Conservation (phyloP, 2,888 invertebrate genomes). For the Tenthredo scrophulariae region DNA sequence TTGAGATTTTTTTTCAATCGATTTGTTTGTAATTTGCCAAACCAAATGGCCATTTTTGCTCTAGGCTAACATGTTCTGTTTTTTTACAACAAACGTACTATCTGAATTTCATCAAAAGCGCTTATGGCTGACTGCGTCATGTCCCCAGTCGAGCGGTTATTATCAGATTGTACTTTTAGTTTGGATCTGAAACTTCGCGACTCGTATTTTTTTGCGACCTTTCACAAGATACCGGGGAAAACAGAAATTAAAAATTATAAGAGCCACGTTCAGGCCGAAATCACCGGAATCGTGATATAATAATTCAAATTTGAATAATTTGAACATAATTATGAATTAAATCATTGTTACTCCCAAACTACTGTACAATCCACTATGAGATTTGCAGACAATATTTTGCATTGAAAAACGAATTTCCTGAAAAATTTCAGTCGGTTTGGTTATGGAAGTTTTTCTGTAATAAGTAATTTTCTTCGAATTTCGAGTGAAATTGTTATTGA, state of each 20-base stretch:
- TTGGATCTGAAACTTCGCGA: background rate
- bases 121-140: background rate
- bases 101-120: background rate
- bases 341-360: background rate
- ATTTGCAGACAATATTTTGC: background rate
- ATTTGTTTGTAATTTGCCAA: too few relatives aligned
- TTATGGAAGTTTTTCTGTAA: too few relatives aligned
- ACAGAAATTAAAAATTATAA: background rate
- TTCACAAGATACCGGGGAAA: background rate
- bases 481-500: background rate
- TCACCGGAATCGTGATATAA: background rate
- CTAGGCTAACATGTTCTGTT: background rate
- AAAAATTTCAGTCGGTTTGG: background rate
- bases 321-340: too few relatives aligned
- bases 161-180: background rate
- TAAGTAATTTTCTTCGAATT: background rate
- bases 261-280: background rate
- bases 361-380: background rate
- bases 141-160: background rate
- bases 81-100: background rate
- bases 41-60: too few relatives aligned
- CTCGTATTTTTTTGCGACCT: background rate
- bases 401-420: conserved; percentile 4
- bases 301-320: too few relatives aligned
- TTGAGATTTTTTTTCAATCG: too few relatives aligned